These are phyloP conservation scores for Boleophthalmus pectinirostris DNA, from an alignment of 2,113 vertebrate genomes.

Conservation along the genomic window DNA sequence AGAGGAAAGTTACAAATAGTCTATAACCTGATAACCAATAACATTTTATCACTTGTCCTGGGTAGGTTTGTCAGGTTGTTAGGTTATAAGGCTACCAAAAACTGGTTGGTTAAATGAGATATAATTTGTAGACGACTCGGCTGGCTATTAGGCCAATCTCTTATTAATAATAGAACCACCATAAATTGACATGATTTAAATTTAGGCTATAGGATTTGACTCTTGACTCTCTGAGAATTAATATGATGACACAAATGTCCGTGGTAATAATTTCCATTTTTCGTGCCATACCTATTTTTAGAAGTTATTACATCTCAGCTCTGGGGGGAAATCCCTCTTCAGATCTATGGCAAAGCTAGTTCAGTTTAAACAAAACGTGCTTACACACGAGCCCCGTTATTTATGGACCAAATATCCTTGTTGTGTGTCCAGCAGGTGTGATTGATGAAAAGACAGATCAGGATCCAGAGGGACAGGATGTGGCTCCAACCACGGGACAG, in stretches of 20 bases:
- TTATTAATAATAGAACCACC: neutral
- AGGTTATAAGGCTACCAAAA: no score
- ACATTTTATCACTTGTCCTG: neutral
- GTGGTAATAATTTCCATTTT: neutral
- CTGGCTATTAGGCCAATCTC: no score
- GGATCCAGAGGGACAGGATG: conserved; percentile 91
- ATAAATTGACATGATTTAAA: neutral
- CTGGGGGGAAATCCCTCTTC: conserved; percentile 19
- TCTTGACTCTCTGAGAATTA: neutral
- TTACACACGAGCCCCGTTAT: conserved; percentile 1
- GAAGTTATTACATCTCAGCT: neutral
- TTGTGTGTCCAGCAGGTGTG: conserved; percentile 79
- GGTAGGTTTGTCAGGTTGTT: neutral
- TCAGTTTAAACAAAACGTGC: neutral
- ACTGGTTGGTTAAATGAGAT: no score
- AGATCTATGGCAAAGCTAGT: conserved; percentile 7
- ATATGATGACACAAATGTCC: neutral
- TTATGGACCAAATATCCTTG: conserved; percentile 1
- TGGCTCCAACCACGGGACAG: conserved; percentile 83
- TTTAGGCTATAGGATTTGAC: neutral
- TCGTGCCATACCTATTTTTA: neutral
- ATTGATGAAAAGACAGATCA: conserved; percentile 97
- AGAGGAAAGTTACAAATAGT: no score
- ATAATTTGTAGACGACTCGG: no score
- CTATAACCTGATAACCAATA: no score